Conservation (phyloP, 2,797 vertebrate species). For the Gymnoscopelus microlampas region DNA sequence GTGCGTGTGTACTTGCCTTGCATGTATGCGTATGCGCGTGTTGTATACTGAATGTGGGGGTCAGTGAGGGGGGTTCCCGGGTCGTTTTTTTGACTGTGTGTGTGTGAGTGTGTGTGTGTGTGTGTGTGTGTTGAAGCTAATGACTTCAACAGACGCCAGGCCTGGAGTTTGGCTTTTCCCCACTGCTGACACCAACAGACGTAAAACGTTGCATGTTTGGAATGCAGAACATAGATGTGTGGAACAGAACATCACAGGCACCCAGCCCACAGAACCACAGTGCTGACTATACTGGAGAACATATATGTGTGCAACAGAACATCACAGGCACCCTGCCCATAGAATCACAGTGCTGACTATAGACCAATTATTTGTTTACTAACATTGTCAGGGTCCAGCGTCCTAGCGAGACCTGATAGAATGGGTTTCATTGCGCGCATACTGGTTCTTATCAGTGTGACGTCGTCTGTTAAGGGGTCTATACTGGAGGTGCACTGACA, state of each 20-base stretch:
- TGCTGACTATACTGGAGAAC: too few species aligned
- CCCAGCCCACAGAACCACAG: too few species aligned
- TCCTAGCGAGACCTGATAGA: too few species aligned
- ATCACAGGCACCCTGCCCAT: too few species aligned
- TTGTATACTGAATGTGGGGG: constrained; percentile 5
- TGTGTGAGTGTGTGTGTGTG: constrained; percentile 16
- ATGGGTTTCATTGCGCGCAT: too few species aligned
- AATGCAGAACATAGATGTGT: constrained; percentile 68
- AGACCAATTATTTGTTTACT: too few species aligned
- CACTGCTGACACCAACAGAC: constrained; percentile 61
- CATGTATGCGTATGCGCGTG: constrained; percentile 1
- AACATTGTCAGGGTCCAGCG: too few species aligned
- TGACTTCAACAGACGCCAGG: constrained; percentile 77
- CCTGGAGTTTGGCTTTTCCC: constrained; percentile 69
- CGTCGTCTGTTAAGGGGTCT: too few species aligned
- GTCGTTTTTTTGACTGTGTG: constrained; percentile 70
- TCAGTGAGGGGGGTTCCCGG: constrained; percentile 64
- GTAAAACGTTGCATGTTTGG: constrained; percentile 73
- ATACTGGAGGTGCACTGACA: too few species aligned
- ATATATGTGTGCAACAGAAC: too few species aligned
- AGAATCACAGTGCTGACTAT: too few species aligned
- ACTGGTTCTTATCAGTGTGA: too few species aligned
- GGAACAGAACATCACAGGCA: constrained; percentile 41
- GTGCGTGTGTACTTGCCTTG: constrained; percentile 1
- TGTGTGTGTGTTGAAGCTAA: constrained; percentile 73